Evolutionary conservation across 2,888 invertebrate species (phyloP).

Genomic region (Nymphalis polychloros): DNA sequence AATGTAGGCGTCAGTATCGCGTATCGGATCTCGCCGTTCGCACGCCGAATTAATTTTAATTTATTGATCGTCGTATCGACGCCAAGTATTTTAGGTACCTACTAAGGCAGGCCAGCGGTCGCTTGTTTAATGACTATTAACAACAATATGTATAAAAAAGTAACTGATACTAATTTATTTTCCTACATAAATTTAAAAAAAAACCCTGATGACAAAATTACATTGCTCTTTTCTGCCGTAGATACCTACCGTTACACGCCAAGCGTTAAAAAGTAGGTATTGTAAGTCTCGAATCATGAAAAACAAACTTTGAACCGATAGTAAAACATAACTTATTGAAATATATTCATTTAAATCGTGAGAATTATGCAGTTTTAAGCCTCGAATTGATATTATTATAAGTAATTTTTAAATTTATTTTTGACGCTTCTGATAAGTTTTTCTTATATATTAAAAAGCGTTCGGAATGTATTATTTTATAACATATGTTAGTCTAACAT

Average conservation of each 20-base stretch:
- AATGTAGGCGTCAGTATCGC: conserved; percentile 81
- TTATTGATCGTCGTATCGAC: conserved; percentile 80
- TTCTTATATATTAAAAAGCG: conserved; percentile 19
- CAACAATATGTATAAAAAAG: conserved; percentile 3
- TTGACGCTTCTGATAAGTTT: conserved; percentile 11
- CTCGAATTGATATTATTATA: conserved; percentile 32
- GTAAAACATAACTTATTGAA: conserved; percentile 46
- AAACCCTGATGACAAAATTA: not conserved
- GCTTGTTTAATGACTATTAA: conserved; percentile 12
- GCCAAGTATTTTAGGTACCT: conserved; percentile 78
- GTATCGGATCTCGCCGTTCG: conserved; percentile 81
- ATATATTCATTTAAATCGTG: conserved; percentile 46
- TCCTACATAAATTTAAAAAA: too few species aligned
- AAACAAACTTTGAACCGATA: conserved; percentile 29
- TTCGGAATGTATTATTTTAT: conserved; percentile 17
- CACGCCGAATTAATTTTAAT: conserved; percentile 83
- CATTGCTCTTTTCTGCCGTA: not conserved
- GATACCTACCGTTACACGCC: not conserved
- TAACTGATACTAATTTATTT: too few species aligned
- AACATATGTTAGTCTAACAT: conserved; percentile 19
- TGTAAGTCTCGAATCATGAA: conserved; percentile 1
- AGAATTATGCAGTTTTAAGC: conserved; percentile 45
- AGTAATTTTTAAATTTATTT: conserved; percentile 16
- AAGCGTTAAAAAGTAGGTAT: not conserved
- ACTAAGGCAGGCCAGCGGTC: conserved; percentile 46